A percentile compares a stretch with the other conserved stretches of the same genome.
These are phyloP conservation scores for Echinometra lucunter DNA, from an alignment of 53 echinoderm and acorn worm species.

Conservation along the genomic window DNA sequence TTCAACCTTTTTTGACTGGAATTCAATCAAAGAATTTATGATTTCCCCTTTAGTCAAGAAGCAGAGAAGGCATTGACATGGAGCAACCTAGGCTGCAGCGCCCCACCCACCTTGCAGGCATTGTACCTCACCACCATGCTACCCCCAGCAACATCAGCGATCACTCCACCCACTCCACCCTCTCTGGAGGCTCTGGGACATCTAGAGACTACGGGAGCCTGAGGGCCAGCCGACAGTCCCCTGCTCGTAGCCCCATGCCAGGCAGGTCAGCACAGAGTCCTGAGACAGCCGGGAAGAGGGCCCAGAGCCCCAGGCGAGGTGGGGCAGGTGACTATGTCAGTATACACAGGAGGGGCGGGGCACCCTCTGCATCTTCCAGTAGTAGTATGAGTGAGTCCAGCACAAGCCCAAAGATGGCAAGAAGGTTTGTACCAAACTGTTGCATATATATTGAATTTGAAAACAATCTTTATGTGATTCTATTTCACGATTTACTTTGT, in stretches of 20 bases:
- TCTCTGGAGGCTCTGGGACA: conserved; percentile 82
- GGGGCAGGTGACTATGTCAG: conserved; percentile 67
- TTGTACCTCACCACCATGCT: conserved; percentile 73
- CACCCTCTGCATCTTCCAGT: conserved; percentile 89
- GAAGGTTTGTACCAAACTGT: conserved; percentile 68
- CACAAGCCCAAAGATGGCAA: conserved; percentile 83
- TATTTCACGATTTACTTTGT: too few relatives aligned
- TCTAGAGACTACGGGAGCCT: conserved; percentile 74
- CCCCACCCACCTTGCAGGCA: conserved; percentile 75
- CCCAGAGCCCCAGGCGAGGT: conserved; percentile 64
- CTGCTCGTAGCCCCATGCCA: conserved; percentile 72
- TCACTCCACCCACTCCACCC: conserved; percentile 89
- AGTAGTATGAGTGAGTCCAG: conserved; percentile 93
- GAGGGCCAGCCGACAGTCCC: conserved; percentile 66
- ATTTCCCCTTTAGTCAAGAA: not conserved
- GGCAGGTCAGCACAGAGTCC: conserved; percentile 62
- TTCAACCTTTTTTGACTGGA: not conserved
- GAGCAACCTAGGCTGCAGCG: conserved; percentile 64
- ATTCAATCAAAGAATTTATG: not conserved
- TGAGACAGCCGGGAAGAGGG: conserved; percentile 64
- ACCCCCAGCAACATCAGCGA: conserved; percentile 93
- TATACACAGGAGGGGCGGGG: conserved; percentile 73
- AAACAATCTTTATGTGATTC: too few relatives aligned
- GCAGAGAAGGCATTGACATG: conserved; percentile 65
- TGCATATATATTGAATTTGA: not conserved